phyloP scores from a whole-genome alignment of 35 echinoderm and acorn worm species.

The Amphiura filiformis region DNA sequence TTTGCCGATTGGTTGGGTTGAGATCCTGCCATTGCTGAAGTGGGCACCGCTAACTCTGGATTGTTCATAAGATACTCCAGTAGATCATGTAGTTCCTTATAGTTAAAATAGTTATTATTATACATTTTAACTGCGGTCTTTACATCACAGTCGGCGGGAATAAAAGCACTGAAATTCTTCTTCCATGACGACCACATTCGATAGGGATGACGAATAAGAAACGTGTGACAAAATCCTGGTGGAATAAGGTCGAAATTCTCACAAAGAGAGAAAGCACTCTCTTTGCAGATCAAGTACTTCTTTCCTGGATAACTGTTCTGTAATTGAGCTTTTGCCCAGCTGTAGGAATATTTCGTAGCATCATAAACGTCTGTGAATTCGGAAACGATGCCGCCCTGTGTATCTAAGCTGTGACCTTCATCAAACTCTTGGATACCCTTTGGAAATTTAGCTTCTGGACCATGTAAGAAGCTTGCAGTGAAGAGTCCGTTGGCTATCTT shows the following conservation, averaged over 20 bases:
- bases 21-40: no score
- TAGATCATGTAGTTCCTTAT: neutral
- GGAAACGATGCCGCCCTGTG: no score
- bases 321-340: neutral
- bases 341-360: neutral
- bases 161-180: neutral
- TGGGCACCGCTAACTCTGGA: neutral
- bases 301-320: neutral
- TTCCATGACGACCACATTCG: neutral
- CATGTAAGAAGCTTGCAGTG: no score
- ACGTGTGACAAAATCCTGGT: neutral
- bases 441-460: no score
- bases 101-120: neutral
- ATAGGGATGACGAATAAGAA: neutral
- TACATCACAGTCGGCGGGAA: neutral
- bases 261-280: neutral
- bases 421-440: no score
- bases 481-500: no score
- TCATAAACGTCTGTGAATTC: neutral
- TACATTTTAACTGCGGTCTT: neutral
- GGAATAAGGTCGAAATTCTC: neutral
- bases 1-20: no score
- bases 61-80: neutral
- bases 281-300: neutral
- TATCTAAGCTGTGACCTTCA: no score